Percentiles rank a stretch among this genome's conserved stretches.
phyloP scores from a whole-genome alignment of 2,113 vertebrate genomes.

The Baryphthengus martii region DNA sequence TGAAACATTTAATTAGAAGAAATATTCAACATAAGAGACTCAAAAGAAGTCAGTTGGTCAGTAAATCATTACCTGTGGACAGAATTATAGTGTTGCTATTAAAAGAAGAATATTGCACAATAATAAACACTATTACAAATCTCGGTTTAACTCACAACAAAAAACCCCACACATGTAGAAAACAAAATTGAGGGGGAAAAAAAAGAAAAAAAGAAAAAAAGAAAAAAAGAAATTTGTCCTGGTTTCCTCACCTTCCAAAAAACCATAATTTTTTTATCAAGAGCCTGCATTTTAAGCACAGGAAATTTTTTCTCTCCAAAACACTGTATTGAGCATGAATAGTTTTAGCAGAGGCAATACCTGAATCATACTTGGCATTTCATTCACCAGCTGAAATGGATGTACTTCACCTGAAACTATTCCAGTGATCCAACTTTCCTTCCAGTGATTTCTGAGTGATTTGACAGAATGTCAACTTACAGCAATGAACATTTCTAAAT shows the following conservation, averaged over 20 bases:
- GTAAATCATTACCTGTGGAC: background rate
- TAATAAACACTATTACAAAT: background rate
- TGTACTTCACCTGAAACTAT: background rate
- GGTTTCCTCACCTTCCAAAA: background rate
- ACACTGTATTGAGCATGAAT: background rate
- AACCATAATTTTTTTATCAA: accelerated
- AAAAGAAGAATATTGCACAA: background rate
- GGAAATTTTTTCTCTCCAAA: background rate
- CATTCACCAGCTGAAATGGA: background rate
- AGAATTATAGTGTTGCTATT: background rate
- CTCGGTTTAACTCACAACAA: background rate
- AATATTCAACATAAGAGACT: background rate
- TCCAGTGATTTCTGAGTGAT: background rate
- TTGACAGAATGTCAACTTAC: background rate
- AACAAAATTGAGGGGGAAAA: background rate
- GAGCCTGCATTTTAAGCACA: background rate
- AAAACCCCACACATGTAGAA: background rate
- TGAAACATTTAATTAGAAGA: background rate
- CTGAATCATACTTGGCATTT: background rate
- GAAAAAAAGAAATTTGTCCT: background rate
- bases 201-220: no score
- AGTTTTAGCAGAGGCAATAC: background rate
- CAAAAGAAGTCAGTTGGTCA: background rate
- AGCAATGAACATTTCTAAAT: background rate
- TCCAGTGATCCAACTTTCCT: background rate